Base-by-base conservation (phyloP, 1,140 invertebrate genomes). In the Brachionus asplanchnoidis region DNA sequence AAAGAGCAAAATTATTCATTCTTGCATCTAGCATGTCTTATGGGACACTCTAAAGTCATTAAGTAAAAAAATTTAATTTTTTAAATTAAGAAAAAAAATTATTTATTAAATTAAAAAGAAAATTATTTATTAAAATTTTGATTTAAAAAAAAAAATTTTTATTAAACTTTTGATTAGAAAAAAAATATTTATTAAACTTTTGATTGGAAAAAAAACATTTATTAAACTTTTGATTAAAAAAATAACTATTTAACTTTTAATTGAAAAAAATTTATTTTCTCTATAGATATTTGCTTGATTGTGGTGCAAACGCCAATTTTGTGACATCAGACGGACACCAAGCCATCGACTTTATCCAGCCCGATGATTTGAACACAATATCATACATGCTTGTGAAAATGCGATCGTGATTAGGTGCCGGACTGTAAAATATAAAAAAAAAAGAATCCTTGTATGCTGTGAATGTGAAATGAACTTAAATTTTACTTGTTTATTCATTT, bases 1-100 rank as follows among this genome's bases (percentile, higher is more conserved):
- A 56, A 80, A 80, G 78, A 80, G 46, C 78, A 65, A 80, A 80
- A 80, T 26, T 80, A 60, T 12, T 80, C 78, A 32, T 80, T 80
- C 46, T 42, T 80, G 26, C 78, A 80, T 65, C 23, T 80, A 36
- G 78, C 78, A 40, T 80, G 78, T 80, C 40, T 80, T 26, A 80
- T 80, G 78, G 78, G 78, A 53, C 78, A 80, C 50, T 65, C 78
- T 14, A 80, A 80, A 80, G 40, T 80, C 7, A 80, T 80, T 32
- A 80, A 80, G 75, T 78, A 78, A n/a, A 8, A 12, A 23, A n/a
- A 26, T 44, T 14, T 23, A 42, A n/a, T 9, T 75, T 12, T 50
- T 50, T 50, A n/a, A n/a, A n/a, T n/a, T n/a, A 11, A 2, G 14
- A 17, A 7, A 23, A 77, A 36, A 50, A 42, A n/a, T 9, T 75